Base-by-base conservation (phyloP, 2,113 vertebrate species). In the Peromyscus polionotus region DNA sequence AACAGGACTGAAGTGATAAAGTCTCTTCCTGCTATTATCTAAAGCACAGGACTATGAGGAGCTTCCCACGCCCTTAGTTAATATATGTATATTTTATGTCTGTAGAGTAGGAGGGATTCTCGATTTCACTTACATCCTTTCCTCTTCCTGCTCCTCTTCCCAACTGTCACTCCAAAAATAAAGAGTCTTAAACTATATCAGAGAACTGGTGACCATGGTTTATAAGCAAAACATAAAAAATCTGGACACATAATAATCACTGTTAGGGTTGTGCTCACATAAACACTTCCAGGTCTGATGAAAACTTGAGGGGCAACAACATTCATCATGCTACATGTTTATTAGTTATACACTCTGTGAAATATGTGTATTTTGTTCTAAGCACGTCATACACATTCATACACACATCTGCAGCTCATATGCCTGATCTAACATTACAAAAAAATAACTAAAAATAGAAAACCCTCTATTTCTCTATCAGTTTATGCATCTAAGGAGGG, bases 381-480 rank as follows among this genome's bases (percentile, higher is more conserved):
- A 90, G 48, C 68, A 70, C 39, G 65, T 93, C 59, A 33, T 54
- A 84, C 26, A 31, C 33, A 72, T 51, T 36, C 22, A 87, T 16
- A 33, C 5, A 57, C 42, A 67, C 57, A 45, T 51, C n/a, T 48
- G 14, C 1, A 68, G 4, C 22, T 79, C 63, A 79, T 79, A 84
- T 72, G 76, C 19, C 36, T 65, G 24, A 93, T 68, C 17, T 91
- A n/a, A 59, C 12, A 63, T 61, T 48, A 79, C 31, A 67, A 42
- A 42, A 42, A 86, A 89, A 67, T 51, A 75, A 61, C 19, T 87
- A 61, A 89, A 90, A 79, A 42, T 31, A 83, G 79, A 86, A 95
- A 48, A 10, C 61, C 42, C 31, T 72, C 61, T 67, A 81, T 75
- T 48, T 42, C 6, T 67, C 3, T 20, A 73, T 48, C 5, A 17